phyloP scores from a whole-genome alignment of 1,140 invertebrate genomes.

The Harlomillsia oculata region DNA sequence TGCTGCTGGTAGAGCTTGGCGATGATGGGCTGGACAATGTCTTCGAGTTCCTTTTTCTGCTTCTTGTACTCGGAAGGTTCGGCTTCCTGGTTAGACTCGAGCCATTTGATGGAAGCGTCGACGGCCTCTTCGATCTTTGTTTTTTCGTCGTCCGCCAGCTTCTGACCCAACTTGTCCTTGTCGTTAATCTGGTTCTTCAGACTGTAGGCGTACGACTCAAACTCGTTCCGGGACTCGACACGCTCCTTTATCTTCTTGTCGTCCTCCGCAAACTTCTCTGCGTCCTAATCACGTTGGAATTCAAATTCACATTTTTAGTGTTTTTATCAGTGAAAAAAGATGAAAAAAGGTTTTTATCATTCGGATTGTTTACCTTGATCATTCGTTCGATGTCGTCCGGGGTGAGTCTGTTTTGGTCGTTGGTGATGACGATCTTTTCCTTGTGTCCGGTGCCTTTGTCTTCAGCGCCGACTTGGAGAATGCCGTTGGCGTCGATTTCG shows the following conservation, averaged over 20 bases:
- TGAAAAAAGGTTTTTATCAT: too few relatives aligned
- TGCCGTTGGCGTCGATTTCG: constrained; percentile 98
- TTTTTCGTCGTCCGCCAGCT: constrained; percentile 84
- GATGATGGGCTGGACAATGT: constrained; percentile 93
- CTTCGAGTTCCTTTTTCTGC: constrained; percentile 94
- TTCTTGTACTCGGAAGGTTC: constrained; percentile 89
- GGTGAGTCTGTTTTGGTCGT: constrained; percentile 84
- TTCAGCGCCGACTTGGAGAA: constrained; percentile 83
- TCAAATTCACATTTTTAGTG: too few relatives aligned
- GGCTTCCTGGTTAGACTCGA: constrained; percentile 90
- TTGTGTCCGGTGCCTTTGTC: constrained; percentile 98
- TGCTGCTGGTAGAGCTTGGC: constrained; percentile 85
- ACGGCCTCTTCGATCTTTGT: constrained; percentile 90
- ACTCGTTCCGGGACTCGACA: constrained; percentile 87
- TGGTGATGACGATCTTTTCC: constrained; percentile 95
- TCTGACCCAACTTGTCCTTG: constrained; percentile 95
- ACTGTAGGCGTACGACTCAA: constrained; percentile 96
- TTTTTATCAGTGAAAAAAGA: too few relatives aligned
- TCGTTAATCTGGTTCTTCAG: constrained; percentile 95
- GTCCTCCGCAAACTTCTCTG: constrained; percentile 96
- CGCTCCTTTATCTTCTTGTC: constrained; percentile 95
- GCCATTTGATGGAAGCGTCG: constrained; percentile 95
- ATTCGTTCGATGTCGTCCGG: constrained; percentile 97
- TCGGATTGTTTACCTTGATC: constrained; percentile 58
- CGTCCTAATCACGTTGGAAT: too few relatives aligned